Evolutionary conservation across 1,140 invertebrate species (phyloP), one percentile per base, ranked within the genome.

Genomic region (Diabrotica virgifera): DNA sequence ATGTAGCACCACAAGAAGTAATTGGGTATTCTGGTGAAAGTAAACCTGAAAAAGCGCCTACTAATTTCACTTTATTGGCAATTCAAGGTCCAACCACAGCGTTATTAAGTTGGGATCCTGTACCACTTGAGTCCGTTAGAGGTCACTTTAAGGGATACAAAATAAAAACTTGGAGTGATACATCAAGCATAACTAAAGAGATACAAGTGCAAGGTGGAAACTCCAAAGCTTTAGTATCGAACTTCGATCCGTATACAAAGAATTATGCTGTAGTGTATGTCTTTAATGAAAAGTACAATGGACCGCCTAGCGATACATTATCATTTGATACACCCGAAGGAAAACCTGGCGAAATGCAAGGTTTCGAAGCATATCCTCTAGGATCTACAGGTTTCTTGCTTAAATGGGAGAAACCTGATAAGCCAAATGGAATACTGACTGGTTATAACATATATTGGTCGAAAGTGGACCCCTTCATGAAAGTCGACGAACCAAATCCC

Each of bases 111-210:
- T 96, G 95, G 95, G 86, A 88, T 79, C 85, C 90, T 0, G 93
- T 96, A 0, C 76, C 87, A 1, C 77, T 85, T 0, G 87, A 92
- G 54, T 89, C 89, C 0, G 86, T 97, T 0, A 82, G 87, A 24
- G 96, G 96, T n/a, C 91, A 97, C 78, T 95, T 98, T 78, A 91
- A 90, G 73, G 96, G 96, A 9, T 98, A 98, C 78, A 96, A 96
- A 80, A 94, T 98, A 60, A 91, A 95, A 80, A 96, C 92, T 2
- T 97, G 95, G 95, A 94, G 90, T 5, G 91, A 94, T n/a, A 82
- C 82, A 51, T 72, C 72, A 12, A 65, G 64, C 8, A 70, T 71
- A 35, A 80, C 89, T 54, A 84, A 91, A 59, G 93, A 96, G 79
- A 90, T 94, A 54, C 84, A 91, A 54, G 85, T 94, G n/a, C 87